phyloP scores from a whole-genome alignment of 2,888 invertebrate genomes.

The Dynastes maya region DNA sequence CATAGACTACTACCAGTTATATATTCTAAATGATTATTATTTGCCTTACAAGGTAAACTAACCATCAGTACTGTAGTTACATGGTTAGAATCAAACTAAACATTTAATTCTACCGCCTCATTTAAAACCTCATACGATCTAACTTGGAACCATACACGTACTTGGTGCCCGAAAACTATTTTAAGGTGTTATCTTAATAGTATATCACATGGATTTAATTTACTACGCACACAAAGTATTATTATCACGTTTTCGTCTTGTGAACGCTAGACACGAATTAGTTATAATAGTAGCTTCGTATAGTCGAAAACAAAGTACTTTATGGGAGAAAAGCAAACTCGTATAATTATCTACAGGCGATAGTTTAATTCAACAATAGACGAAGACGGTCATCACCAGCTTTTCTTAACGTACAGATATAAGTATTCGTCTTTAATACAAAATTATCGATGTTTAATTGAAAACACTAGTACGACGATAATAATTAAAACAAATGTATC shows the following conservation, averaged over 20 bases:
- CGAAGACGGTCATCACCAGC: constrained; percentile 5
- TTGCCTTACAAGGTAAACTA: too few relatives aligned
- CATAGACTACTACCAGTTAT: too few relatives aligned
- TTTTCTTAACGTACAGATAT: constrained; percentile 3
- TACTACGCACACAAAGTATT: constrained; percentile 28
- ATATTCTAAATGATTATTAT: too few relatives aligned
- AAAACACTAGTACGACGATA: constrained; percentile 43
- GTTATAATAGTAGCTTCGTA: constrained; percentile 45
- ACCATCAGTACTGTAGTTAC: constrained; percentile 22
- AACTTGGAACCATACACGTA: constrained; percentile 10
- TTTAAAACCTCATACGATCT: not conserved
- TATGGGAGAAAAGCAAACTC: constrained; percentile 36
- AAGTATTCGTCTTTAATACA: constrained; percentile 6
- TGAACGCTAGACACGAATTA: constrained; percentile 46
- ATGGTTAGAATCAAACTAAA: not conserved
- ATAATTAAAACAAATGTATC: constrained; percentile 34
- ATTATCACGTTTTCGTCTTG: constrained; percentile 43
- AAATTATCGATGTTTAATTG: constrained; percentile 41
- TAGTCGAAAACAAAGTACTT: constrained; percentile 42
- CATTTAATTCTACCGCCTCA: constrained; percentile 16
- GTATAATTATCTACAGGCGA: constrained; percentile 38
- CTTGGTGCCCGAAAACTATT: constrained; percentile 32
- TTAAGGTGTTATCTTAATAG: constrained; percentile 44
- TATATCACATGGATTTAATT: constrained; percentile 45
- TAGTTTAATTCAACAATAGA: constrained; percentile 43